phyloP scores from a whole-genome alignment of 2,797 vertebrate species.

The Chiloscyllium punctatum region DNA sequence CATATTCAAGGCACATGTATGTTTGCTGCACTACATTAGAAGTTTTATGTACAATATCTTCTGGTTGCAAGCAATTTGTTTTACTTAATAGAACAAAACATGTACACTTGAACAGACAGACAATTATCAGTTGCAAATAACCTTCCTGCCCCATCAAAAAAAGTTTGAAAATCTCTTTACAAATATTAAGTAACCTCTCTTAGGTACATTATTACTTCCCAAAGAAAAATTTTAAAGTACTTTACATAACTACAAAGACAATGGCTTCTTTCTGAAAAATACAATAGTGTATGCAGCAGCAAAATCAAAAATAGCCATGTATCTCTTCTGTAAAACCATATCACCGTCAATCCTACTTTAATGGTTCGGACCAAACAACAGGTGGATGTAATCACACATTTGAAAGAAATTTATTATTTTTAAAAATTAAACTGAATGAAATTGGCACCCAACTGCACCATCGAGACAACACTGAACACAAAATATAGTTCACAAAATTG shows the following conservation, averaged over 20 bases:
- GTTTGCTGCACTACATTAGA: constrained; percentile 35
- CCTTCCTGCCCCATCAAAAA: neutral
- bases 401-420: neutral
- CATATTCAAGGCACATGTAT: constrained; percentile 37
- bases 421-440: neutral
- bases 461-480: neutral
- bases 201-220: constrained; percentile 33
- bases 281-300: constrained; percentile 34
- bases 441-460: neutral
- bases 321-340: constrained; percentile 14
- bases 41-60: constrained; percentile 24
- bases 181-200: constrained; percentile 14
- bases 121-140: constrained; percentile 24
- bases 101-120: constrained; percentile 20
- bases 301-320: constrained; percentile 13
- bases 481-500: neutral
- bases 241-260: constrained; percentile 28
- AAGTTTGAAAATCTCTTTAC: constrained; percentile 20
- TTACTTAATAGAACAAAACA: constrained; percentile 33
- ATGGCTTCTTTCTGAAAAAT: constrained; percentile 30
- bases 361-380: neutral
- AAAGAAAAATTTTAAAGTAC: neutral
- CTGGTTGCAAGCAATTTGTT: constrained; percentile 16
- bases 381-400: constrained; percentile 23
- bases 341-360: neutral